Evolutionary conservation across 2,888 invertebrate genomes (phyloP).

Genomic region (Cheilosia scutellata): DNA sequence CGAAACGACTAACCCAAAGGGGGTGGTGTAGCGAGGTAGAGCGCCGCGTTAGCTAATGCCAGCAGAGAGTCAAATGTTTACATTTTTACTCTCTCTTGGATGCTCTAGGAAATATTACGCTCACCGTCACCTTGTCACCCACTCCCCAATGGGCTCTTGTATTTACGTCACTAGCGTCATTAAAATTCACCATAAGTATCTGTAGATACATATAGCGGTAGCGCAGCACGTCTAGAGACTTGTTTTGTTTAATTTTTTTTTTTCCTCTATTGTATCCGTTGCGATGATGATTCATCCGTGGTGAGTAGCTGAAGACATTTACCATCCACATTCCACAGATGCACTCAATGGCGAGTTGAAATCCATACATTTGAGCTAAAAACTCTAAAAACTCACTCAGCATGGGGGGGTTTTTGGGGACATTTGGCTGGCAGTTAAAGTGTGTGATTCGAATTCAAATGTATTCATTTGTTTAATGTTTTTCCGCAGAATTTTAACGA

Average conservation of each 20-base stretch:
- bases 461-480: constrained; percentile 64
- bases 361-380: not conserved
- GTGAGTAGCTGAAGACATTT: constrained; percentile 40
- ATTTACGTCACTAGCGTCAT: constrained; percentile 73
- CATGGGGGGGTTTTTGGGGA: not conserved
- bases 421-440: constrained; percentile 22
- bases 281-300: constrained; percentile 68
- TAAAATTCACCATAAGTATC: constrained; percentile 46
- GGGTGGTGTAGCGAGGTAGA: constrained; percentile 26
- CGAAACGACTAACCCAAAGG: constrained; percentile 48
- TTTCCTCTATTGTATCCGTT: constrained; percentile 14
- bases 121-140: constrained; percentile 1
- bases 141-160: constrained; percentile 12
- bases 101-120: not conserved
- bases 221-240: constrained; percentile 68
- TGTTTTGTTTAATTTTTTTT: constrained; percentile 64
- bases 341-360: constrained; percentile 6
- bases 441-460: constrained; percentile 72
- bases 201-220: constrained; percentile 5
- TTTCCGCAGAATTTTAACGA: constrained; percentile 34
- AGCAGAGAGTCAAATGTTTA: constrained; percentile 52
- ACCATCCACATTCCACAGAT: constrained; percentile 57
- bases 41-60: not conserved
- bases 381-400: not conserved
- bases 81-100: constrained; percentile 39